These are phyloP conservation scores for Cynopterus sphinx DNA, from an alignment of 2,797 vertebrate genomes.

Conservation along the genomic window DNA sequence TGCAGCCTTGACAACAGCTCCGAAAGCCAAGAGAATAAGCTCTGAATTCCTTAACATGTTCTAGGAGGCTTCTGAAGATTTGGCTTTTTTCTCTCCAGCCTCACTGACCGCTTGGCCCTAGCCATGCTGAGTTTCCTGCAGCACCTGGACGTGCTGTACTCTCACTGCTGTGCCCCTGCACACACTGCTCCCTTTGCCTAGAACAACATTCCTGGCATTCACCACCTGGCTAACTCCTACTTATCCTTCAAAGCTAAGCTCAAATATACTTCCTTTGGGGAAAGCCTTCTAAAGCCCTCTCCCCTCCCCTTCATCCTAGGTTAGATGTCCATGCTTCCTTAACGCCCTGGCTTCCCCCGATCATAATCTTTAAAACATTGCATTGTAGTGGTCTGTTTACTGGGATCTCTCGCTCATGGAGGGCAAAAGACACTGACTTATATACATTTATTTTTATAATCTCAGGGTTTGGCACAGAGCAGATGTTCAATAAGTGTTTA, in stretches of 20 bases:
- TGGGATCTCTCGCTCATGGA: neutral
- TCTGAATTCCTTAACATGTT: neutral
- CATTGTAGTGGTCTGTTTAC: neutral
- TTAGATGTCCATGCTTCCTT: neutral
- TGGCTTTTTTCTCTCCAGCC: neutral
- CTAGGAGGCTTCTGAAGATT: neutral
- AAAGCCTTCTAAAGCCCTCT: neutral
- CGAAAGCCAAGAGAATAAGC: neutral
- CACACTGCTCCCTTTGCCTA: neutral
- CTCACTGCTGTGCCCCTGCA: neutral
- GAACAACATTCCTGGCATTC: neutral
- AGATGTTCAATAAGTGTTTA: neutral
- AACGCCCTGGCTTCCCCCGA: neutral
- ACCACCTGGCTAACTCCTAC: neutral
- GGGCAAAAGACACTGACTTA: neutral
- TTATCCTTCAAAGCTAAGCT: conserved; percentile 11
- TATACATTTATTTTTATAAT: conserved; percentile 17
- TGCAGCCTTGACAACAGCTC: neutral
- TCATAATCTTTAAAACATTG: neutral
- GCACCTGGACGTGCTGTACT: rapidly evolving
- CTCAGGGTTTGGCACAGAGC: neutral
- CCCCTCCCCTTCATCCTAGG: neutral
- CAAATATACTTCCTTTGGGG: neutral
- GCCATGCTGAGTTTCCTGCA: neutral
- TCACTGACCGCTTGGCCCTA: rapidly evolving